Evolutionary conservation across 2,797 vertebrate species (phyloP).

Genomic region (Falco columbarius): DNA sequence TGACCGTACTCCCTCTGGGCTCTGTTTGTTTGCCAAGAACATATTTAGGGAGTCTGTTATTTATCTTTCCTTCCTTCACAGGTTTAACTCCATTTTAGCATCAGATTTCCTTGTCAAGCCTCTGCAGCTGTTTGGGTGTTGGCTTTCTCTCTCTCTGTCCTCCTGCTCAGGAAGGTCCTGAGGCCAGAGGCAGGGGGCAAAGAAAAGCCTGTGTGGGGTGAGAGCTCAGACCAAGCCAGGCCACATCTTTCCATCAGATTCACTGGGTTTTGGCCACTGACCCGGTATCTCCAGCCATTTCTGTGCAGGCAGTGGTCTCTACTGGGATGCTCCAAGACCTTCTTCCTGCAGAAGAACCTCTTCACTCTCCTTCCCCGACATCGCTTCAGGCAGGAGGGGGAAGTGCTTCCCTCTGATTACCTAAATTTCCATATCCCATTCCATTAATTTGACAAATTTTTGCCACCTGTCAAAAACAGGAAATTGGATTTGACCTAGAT

Average conservation of each 20-base stretch:
- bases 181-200: background rate
- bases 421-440: slow-evolving; percentile 34
- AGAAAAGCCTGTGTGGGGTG: background rate
- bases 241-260: background rate
- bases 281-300: background rate
- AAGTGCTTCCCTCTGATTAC: slow-evolving; percentile 18
- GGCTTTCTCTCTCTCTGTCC: background rate
- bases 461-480: slow-evolving; percentile 72
- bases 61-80: slow-evolving; percentile 25
- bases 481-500: slow-evolving; percentile 79
- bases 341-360: background rate
- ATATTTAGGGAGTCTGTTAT: slow-evolving; percentile 61
- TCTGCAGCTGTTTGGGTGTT: background rate
- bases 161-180: background rate
- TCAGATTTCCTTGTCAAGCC: background rate
- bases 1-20: slow-evolving; percentile 44
- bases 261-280: background rate
- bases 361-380: background rate
- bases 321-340: background rate
- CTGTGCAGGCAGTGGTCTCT: background rate
- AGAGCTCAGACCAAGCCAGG: background rate
- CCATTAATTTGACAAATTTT: slow-evolving; percentile 67
- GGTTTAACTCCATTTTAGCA: slow-evolving; percentile 46
- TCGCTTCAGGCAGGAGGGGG: background rate
- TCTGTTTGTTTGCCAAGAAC: slow-evolving; percentile 62